Conservation (phyloP, 1,140 invertebrate species). For the Scylla paramamosain region DNA sequence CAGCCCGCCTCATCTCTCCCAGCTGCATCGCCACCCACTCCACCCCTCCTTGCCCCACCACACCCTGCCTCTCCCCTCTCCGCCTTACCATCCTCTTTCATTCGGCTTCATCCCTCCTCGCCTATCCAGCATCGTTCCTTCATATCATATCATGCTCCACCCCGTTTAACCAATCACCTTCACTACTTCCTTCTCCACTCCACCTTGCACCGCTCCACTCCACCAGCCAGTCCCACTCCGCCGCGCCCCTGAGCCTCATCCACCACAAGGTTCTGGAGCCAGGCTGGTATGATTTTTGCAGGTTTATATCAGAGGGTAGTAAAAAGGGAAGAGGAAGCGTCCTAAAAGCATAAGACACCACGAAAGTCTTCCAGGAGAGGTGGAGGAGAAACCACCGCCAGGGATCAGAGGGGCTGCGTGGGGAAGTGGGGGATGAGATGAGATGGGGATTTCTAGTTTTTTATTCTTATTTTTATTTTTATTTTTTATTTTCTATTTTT, state of each 20-base stretch:
- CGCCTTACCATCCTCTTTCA: neutral
- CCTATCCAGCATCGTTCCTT: too few relatives aligned
- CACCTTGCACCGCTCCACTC: too few relatives aligned
- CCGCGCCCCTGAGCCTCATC: too few relatives aligned
- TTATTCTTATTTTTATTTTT: neutral
- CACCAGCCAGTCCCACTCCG: too few relatives aligned
- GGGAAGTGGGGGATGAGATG: neutral
- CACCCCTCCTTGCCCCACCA: neutral
- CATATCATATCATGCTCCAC: too few relatives aligned
- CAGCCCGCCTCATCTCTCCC: neutral
- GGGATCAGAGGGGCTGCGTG: neutral
- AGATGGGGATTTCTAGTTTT: too few relatives aligned
- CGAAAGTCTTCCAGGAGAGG: neutral
- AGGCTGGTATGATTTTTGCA: neutral
- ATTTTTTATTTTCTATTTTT: neutral
- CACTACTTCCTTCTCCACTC: too few relatives aligned
- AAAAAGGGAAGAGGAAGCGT: neutral
- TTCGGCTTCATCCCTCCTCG: too few relatives aligned
- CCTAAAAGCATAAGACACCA: neutral
- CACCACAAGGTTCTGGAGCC: too few relatives aligned
- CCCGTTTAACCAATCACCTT: too few relatives aligned
- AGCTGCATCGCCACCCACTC: neutral
- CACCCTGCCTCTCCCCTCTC: neutral
- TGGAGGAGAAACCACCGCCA: neutral
- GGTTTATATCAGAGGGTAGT: neutral